Percentiles rank a stretch among this genome's conserved stretches.
These are phyloP conservation scores for Lysandra coridon DNA, from an alignment of 2,888 invertebrate genomes.

Conservation along the genomic window DNA sequence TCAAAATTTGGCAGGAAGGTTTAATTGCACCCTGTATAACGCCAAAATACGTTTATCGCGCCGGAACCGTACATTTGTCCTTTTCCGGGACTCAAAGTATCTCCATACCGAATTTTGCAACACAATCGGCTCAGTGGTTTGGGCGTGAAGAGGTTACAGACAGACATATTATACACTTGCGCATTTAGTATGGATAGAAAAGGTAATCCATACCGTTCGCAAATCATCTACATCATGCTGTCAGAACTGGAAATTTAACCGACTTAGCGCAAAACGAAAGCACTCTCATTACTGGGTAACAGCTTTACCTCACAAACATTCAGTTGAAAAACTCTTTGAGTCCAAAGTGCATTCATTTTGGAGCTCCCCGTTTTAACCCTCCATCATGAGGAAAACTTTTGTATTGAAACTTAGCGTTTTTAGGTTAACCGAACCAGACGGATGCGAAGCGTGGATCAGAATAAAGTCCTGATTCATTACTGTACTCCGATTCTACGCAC, in stretches of 20 bases:
- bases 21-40: too few relatives aligned
- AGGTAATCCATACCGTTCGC: too few relatives aligned
- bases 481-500: background rate
- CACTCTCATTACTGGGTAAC: conserved; percentile 25
- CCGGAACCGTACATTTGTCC: too few relatives aligned
- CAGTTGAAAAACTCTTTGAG: conserved; percentile 27
- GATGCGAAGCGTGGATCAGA: background rate
- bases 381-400: conserved; percentile 26
- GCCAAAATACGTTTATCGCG: too few relatives aligned
- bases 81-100: too few relatives aligned
- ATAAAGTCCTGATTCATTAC: background rate
- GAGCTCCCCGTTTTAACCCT: conserved; percentile 25
- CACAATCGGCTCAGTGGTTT: too few relatives aligned
- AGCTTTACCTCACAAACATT: conserved; percentile 25
- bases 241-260: background rate
- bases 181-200: too few relatives aligned
- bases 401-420: conserved; percentile 27
- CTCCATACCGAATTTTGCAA: too few relatives aligned
- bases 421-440: conserved; percentile 29
- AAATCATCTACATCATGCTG: too few relatives aligned
- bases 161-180: too few relatives aligned
- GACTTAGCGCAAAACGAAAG: background rate
- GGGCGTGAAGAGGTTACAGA: too few relatives aligned
- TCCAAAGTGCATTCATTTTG: conserved; percentile 29
- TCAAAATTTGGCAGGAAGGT: too few relatives aligned